These are phyloP conservation scores for Zygothrica quintamaculata DNA, from an alignment of 2,888 invertebrate genomes.

Conservation along the genomic window DNA sequence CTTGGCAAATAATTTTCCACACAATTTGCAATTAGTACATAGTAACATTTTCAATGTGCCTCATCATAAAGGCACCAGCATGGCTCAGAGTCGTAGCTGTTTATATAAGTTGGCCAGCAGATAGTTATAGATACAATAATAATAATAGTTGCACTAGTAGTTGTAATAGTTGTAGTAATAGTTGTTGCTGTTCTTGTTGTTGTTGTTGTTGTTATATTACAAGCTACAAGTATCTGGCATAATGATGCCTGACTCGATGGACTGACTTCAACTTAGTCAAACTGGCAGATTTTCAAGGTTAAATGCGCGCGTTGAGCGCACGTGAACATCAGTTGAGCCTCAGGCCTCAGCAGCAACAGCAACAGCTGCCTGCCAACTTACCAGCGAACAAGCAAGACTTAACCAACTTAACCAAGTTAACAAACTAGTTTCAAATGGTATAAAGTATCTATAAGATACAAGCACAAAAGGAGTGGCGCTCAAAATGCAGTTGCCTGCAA, in stretches of 20 bases:
- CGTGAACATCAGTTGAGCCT: conserved; percentile 66
- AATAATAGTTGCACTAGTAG: too few species aligned
- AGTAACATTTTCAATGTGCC: conserved; percentile 67
- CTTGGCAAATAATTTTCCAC: conserved; percentile 73
- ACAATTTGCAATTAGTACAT: conserved; percentile 75
- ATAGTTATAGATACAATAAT: too few species aligned
- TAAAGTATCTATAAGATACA: conserved; percentile 75
- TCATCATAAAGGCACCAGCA: conserved; percentile 73
- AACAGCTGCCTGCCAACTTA: conserved; percentile 25
- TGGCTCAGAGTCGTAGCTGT: conserved; percentile 13
- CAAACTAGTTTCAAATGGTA: conserved; percentile 80
- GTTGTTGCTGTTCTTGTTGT: too few species aligned
- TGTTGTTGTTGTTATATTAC: conserved; percentile 2
- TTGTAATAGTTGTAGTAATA: neutral
- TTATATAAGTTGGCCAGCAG: conserved; percentile 56
- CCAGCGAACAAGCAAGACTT: too few species aligned
- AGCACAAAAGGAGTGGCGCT: conserved; percentile 63
- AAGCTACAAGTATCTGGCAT: conserved; percentile 33
- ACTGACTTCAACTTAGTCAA: conserved; percentile 31
- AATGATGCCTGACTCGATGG: conserved; percentile 58
- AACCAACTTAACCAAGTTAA: too few species aligned
- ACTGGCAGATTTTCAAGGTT: conserved; percentile 82
- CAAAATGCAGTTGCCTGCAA: conserved; percentile 54
- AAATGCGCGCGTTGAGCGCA: conserved; percentile 63
- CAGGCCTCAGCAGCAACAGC: conserved; percentile 50